Base-by-base conservation (phyloP, 1,140 invertebrate genomes). In the Lysiphlebus fabarum region DNA sequence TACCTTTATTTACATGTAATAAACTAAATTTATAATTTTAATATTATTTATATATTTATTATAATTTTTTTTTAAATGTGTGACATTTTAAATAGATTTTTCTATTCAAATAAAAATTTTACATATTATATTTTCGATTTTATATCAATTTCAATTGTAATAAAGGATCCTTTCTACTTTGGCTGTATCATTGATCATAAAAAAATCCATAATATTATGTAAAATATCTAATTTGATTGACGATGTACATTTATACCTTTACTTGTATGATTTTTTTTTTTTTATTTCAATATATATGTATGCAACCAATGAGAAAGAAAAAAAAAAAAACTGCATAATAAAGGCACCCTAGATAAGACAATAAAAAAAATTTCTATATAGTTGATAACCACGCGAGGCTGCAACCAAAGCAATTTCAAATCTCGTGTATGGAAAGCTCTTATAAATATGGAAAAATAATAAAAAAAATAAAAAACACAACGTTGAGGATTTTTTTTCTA, bases 241-340 rank as follows among this genome's bases (percentile, higher is more conserved):
- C 48, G 12, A 50, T 58, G 43, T 43, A 50, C 10, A 48, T 47
- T 48, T 40, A 57, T n/a, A n/a, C 48, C 48, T 47, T 14, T 58
- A 51, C 1, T 1, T 51, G 36, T 65, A 54, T 48, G 54, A 70
- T 70, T 69, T 70, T 68, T 69, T 67, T 68, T 57, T 61, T 44
- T 58, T 44, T 50, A 34, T 14, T 51, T 45, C 33, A 11, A 36
- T 14, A 7, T 17, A 44, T 36, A 38, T 44, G 49, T n/a, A 9
- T 45, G 55, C 45, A 53, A 48, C 40, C 42, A 57, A 43, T 45
- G 14, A 58, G 53, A 54, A 57, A 49, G 33, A 41, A 34, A 54
- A 53, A 45, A 41, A 50, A 56, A 38, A n/a, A n/a, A n/a, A n/a
- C 37, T 9, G 11, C 44, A 14, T 9, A 26, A 26, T 26, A 26